A percentile compares a stretch with the other conserved stretches of the same genome.
These are phyloP conservation scores for Philhelius pedissequus DNA, from an alignment of 2,888 invertebrate genomes.

Conservation along the genomic window DNA sequence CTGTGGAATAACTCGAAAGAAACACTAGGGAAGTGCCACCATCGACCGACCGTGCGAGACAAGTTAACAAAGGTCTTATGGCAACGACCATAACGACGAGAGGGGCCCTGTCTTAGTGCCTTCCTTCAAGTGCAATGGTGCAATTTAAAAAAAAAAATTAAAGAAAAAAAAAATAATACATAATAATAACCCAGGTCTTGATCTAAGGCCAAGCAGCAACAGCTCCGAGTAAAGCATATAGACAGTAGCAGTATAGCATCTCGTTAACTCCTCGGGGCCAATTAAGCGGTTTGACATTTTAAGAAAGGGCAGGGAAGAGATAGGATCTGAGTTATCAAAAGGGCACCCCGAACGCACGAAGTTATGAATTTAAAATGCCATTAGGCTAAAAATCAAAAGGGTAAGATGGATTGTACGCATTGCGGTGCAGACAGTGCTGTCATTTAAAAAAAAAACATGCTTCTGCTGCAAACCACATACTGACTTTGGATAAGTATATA, in stretches of 20 bases:
- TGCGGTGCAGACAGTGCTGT: constrained; percentile 27
- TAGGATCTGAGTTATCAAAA: constrained; percentile 15
- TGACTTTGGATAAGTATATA: neutral
- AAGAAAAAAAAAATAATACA: neutral
- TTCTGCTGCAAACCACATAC: constrained; percentile 10
- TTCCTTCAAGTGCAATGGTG: neutral
- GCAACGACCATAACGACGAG: neutral
- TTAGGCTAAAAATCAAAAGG: constrained; percentile 4
- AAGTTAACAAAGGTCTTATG: constrained; percentile 34
- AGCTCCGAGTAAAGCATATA: neutral
- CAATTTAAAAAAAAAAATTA: neutral
- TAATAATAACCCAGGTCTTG: constrained; percentile 31
- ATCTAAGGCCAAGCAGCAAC: constrained; percentile 12
- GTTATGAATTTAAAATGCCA: constrained; percentile 41
- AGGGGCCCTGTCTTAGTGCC: neutral
- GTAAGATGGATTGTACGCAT: constrained; percentile 8
- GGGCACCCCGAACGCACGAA: constrained; percentile 35
- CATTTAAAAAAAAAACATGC: neutral
- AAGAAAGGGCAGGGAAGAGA: neutral
- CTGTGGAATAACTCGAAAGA: neutral
- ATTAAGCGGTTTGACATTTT: constrained; percentile 34
- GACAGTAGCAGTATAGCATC: neutral
- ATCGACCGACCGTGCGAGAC: no score
- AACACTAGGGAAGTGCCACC: neutral
- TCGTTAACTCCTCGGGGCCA: constrained; percentile 46